Conservation (phyloP, 1,140 invertebrate genomes). For the Euura lappo region DNA sequence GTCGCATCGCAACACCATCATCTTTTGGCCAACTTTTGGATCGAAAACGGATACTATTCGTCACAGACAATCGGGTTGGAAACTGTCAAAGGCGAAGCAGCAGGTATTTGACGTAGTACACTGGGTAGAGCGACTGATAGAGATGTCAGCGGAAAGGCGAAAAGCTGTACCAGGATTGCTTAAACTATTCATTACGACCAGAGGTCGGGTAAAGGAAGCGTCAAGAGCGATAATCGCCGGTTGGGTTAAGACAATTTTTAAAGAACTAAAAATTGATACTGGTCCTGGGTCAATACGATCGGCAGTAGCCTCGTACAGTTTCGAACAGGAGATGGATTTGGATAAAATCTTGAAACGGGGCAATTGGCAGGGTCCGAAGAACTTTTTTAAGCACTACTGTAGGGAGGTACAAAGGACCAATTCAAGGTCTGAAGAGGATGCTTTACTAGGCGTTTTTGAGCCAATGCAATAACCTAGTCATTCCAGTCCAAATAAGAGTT, state of each 20-base stretch:
- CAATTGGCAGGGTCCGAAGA: slow-evolving; percentile 27
- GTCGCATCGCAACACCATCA: slow-evolving; percentile 13
- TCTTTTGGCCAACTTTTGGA: slow-evolving; percentile 43
- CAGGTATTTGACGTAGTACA: slow-evolving; percentile 12
- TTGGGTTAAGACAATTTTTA: slow-evolving; percentile 38
- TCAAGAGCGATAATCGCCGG: slow-evolving; percentile 40
- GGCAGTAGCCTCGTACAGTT: slow-evolving; percentile 30
- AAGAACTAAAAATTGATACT: slow-evolving; percentile 35
- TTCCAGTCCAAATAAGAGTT: background rate
- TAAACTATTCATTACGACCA: slow-evolving; percentile 27
- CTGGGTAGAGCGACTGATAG: slow-evolving; percentile 13
- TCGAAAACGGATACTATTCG: slow-evolving; percentile 43
- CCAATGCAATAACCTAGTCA: background rate
- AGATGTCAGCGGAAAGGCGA: slow-evolving; percentile 10
- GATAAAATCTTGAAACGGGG: slow-evolving; percentile 28
- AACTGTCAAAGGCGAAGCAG: slow-evolving; percentile 25
- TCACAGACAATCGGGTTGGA: slow-evolving; percentile 44
- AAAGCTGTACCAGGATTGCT: background rate
- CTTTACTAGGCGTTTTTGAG: background rate
- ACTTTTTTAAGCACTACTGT: slow-evolving; percentile 33
- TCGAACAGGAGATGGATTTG: slow-evolving; percentile 23
- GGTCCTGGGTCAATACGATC: slow-evolving; percentile 30
- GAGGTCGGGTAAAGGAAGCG: slow-evolving; percentile 32
- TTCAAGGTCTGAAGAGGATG: background rate
- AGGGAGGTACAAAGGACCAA: slow-evolving; percentile 9